Evolutionary conservation across 2,113 vertebrate genomes (phyloP), one percentile per base, ranked within the genome.

Genomic region (Perca fluviatilis): DNA sequence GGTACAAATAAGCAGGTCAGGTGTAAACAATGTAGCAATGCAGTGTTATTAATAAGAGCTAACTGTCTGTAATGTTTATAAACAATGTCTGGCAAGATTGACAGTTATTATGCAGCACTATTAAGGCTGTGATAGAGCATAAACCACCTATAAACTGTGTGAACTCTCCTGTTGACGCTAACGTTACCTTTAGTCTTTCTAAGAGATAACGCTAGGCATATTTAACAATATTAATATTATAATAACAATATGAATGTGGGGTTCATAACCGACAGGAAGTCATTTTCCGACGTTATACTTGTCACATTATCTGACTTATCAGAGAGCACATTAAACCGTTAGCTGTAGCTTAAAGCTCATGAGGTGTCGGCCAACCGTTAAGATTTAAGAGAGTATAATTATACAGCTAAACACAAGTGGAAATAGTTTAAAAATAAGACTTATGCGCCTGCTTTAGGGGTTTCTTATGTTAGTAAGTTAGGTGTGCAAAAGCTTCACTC

Each of bases 211-310:
- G 5, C 40, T 40, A 18, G 15, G 18, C 30, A 50, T 0, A 13
- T 1, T 19, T n/a, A 11, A 12, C 53, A 61, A 19, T 19, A 25
- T 36, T n/a, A 61, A 30, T 60, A 53, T 43, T 49, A 25, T n/a
- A 3, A 19, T 21, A 46, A 0, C 11, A 46, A 46, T 27, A n/a
- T 11, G 0, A 23, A 12, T 36, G 1, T 11, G 1, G 5, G 0
- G 10, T 43, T 54, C 43, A 56, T 25, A 75, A 8, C n/a, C 1
- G 4, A 15, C 2, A 33, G 25, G 0, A 62, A 16, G n/a, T 27
- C 15, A 25, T 66, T 25, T 30, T 51, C 16, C 3, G 3, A 3
- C 8, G 4, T 27, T 21, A 40, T 40, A 67, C 67, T 15, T n/a
- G 25, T 18, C 25, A 40, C 6, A 27, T 6, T 25, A 30, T 43